These are phyloP conservation scores for Drosophila pruinosa DNA, from an alignment of 1,140 invertebrate species.

Conservation along the genomic window DNA sequence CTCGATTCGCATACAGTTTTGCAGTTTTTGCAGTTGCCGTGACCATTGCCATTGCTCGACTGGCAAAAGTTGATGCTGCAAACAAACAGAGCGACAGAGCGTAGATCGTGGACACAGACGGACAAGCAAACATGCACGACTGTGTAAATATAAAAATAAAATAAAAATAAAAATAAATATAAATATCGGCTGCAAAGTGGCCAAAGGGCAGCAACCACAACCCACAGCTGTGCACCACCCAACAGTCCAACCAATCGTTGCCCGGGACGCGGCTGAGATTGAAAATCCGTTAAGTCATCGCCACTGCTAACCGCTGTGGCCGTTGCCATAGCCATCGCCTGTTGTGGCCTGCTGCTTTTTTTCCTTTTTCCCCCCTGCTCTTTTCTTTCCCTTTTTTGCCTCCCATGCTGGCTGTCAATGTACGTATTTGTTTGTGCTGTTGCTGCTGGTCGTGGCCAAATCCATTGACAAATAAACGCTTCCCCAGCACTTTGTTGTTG, in stretches of 20 bases:
- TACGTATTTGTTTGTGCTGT: conserved; percentile 61
- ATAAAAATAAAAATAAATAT: conserved; percentile 73
- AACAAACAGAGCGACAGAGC: conserved; percentile 63
- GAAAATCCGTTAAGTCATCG: conserved; percentile 81
- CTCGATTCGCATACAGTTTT: background rate
- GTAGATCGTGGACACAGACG: conserved; percentile 26
- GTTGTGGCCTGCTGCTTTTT: conserved; percentile 18
- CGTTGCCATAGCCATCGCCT: too few species aligned
- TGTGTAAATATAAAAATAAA: conserved; percentile 80
- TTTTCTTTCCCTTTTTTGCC: conserved; percentile 2
- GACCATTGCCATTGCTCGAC: conserved; percentile 22
- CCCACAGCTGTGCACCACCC: conserved; percentile 9
- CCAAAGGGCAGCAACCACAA: conserved; percentile 11
- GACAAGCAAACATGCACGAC: conserved; percentile 54
- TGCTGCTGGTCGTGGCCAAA: conserved; percentile 52
- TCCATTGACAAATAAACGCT: conserved; percentile 77
- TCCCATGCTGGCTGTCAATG: conserved; percentile 20
- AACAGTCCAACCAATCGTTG: conserved; percentile 11
- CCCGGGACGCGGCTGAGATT: conserved; percentile 58
- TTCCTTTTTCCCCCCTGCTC: background rate
- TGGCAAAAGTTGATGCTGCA: conserved; percentile 67
- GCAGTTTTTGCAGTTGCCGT: conserved; percentile 1
- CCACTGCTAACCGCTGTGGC: conserved; percentile 74
- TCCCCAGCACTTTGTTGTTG: conserved; percentile 64
- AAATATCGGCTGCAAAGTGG: conserved; percentile 79